Evolutionary conservation across 2,113 vertebrate genomes (phyloP).

Genomic region (Electrona antarctica): DNA sequence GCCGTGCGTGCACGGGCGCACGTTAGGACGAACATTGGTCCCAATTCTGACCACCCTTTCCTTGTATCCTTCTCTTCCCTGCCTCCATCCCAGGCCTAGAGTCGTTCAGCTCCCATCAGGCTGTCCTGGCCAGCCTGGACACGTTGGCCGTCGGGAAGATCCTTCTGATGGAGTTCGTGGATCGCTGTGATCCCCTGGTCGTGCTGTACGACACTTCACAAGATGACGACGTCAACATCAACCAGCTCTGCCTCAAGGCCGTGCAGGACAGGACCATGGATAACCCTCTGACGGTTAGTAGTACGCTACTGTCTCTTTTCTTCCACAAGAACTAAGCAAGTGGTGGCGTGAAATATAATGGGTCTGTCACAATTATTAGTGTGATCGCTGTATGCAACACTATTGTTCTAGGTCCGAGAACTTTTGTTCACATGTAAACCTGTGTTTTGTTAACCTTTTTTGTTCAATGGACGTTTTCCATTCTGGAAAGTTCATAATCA

Average conservation of each 20-base stretch:
- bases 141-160: constrained; percentile 85
- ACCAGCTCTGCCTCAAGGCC: constrained; percentile 83
- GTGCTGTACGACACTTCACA: constrained; percentile 93
- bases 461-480: too few species aligned
- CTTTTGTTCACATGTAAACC: too few species aligned
- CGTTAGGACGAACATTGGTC: too few species aligned
- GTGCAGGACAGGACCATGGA: constrained; percentile 86
- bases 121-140: constrained; percentile 83
- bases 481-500: too few species aligned
- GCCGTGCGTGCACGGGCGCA: too few species aligned
- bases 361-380: neutral
- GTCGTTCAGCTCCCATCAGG: constrained; percentile 81
- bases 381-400: too few species aligned
- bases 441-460: too few species aligned
- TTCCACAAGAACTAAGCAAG: too few species aligned
- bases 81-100: constrained; percentile 80
- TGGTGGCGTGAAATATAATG: neutral
- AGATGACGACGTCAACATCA: constrained; percentile 91
- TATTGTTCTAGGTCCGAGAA: too few species aligned
- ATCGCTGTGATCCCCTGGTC: constrained; percentile 78
- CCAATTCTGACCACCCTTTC: too few species aligned
- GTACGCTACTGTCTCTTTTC: too few species aligned
- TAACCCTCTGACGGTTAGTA: constrained; percentile 83
- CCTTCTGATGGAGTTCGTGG: constrained; percentile 88
- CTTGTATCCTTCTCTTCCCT: too few species aligned